These are phyloP conservation scores for Hedychridium roseum DNA, from an alignment of 2,888 invertebrate genomes.

Conservation along the genomic window DNA sequence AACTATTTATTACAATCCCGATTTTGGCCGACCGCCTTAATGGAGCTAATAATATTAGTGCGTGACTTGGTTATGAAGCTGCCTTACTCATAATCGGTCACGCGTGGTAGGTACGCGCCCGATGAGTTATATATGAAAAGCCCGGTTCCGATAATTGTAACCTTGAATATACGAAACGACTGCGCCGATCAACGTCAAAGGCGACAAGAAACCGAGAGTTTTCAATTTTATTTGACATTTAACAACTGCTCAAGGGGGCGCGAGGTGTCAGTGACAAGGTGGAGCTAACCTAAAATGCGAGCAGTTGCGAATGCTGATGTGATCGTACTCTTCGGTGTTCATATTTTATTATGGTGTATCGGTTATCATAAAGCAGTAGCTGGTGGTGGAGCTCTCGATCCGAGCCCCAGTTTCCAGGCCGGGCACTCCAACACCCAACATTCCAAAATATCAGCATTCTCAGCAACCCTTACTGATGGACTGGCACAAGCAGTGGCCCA, in stretches of 20 bases:
- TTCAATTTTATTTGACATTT: conserved; percentile 15
- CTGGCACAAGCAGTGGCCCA: conserved; percentile 69
- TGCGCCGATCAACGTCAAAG: conserved; percentile 29
- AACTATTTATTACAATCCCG: conserved; percentile 14
- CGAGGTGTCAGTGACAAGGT: conserved; percentile 41
- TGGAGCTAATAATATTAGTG: conserved; percentile 34
- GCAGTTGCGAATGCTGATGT: conserved; percentile 50
- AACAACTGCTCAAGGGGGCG: conserved; percentile 35
- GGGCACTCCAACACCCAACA: conserved; percentile 38
- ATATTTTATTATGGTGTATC: conserved; percentile 49
- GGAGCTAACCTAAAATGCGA: conserved; percentile 61
- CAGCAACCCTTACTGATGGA: conserved; percentile 66
- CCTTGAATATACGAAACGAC: conserved; percentile 36
- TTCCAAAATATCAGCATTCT: conserved; percentile 49
- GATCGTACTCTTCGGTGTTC: conserved; percentile 51
- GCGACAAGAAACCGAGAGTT: conserved; percentile 28
- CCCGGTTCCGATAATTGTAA: conserved; percentile 28
- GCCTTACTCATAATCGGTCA: conserved; percentile 26
- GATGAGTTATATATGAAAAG: conserved; percentile 15
- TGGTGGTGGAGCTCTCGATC: conserved; percentile 59
- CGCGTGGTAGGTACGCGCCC: conserved; percentile 40
- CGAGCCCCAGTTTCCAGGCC: conserved; percentile 44
- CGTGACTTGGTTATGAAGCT: conserved; percentile 27
- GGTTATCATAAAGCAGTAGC: conserved; percentile 46
- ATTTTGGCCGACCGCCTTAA: conserved; percentile 31